phyloP scores from a whole-genome alignment of 2,113 vertebrate species.

The Pyrgilauda ruficollis region DNA sequence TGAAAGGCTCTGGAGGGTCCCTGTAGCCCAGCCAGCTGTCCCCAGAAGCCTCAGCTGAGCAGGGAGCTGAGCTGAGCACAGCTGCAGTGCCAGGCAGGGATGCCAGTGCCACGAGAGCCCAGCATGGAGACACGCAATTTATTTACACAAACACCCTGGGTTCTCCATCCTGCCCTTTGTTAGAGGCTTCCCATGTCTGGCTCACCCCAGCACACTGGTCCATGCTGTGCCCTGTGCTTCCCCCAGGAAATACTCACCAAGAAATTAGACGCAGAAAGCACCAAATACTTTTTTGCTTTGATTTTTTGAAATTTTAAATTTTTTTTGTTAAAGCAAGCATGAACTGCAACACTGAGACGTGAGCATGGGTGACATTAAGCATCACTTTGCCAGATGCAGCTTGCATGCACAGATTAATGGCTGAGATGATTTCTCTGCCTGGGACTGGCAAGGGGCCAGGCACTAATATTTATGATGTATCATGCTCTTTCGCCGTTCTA shows the following conservation, averaged over 20 bases:
- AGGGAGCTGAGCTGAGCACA: neutral
- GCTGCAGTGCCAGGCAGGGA: neutral
- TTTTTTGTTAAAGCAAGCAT: neutral
- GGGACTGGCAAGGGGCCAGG: conserved; percentile 30
- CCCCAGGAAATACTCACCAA: neutral
- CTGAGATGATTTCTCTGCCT: neutral
- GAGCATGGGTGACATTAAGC: neutral
- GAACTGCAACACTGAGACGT: neutral
- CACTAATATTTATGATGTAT: conserved; percentile 11
- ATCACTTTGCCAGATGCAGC: neutral
- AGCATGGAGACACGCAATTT: neutral
- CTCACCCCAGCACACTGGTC: neutral
- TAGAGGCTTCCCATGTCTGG: neutral
- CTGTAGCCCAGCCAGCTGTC: neutral
- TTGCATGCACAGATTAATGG: neutral
- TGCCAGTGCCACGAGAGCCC: neutral
- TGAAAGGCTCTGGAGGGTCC: neutral
- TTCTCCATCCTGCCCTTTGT: neutral
- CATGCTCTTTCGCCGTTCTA: neutral
- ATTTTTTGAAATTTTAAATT: accelerated
- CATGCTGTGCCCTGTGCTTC: neutral
- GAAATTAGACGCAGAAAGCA: neutral
- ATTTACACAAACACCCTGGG: neutral
- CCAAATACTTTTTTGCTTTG: neutral
- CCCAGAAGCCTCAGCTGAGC: neutral